Base-by-base conservation (phyloP, 2,888 invertebrate species). In the Cheilosia pagana region DNA sequence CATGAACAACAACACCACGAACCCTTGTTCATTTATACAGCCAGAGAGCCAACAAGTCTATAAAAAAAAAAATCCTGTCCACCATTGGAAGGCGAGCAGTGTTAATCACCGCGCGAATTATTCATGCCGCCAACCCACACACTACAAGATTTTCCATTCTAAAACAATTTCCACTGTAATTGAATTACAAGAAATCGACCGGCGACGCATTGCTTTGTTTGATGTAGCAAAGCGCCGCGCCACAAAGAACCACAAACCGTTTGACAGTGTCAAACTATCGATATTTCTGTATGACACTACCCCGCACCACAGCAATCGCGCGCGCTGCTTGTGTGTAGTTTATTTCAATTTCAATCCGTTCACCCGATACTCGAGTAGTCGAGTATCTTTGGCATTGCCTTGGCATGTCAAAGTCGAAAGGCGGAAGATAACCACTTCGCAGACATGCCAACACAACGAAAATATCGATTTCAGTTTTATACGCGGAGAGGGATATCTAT, bases 281-380 rank as follows among this genome's bases (percentile, higher is more conserved):
- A 50, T 50, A 21, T 14, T 50, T 50, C 50, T 50, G 45, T 1
- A 7, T 4, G 16, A n/a, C n/a, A n/a, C n/a, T 6, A 43, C n/a
- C 7, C 43, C 7, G n/a, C 43, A 43, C 35, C 12, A 35, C 35
- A 35, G 2, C 12, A 8, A 12, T 12, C 35, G 35, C n/a, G n/a
- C n/a, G n/a, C n/a, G n/a, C n/a, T n/a, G n/a, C n/a, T n/a, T 0
- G 25, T 25, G 28, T 28, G 19, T 21, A 7, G 50, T 50, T 50
- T 50, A 50, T 50, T 25, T 50, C 50, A 50, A 50, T 50, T 25
- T 50, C 50, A 50, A 50, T 50, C 50, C 50, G 23, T 50, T 50
- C 50, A 23, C 21, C 21, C 25, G 50, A 14, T 50, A 50, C 50
- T 23, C 12, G 50, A 14, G 21, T 50, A 50, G 23, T 23, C 12